Base-by-base conservation (phyloP, 1,140 invertebrate genomes). In the Aphis gossypii region DNA sequence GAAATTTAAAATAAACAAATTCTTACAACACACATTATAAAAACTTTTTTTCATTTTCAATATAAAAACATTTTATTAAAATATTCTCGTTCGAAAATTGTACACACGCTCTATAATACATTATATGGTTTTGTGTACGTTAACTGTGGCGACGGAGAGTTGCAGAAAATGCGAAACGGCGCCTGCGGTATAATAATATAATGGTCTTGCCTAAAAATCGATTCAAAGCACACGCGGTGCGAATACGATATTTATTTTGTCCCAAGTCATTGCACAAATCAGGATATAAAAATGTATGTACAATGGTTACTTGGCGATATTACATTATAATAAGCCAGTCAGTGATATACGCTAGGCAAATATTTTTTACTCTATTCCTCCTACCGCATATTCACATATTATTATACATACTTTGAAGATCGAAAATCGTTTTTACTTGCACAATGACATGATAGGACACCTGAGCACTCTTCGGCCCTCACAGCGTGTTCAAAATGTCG, bases 171-270 rank as follows among this genome's bases (percentile, higher is more conserved):
- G 30, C 30, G 60, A 76, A 76, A 76, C 14, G 60, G 30, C n/a
- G 60, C n/a, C 60, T 76, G 60, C 60, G n/a, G 60, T 76, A 76
- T 76, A 76, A n/a, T 76, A 76, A 76, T 76, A 76, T 76, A 76
- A 76, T 76, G 60, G 60, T 76, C 30, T 76, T n/a, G 60, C 30
- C 60, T 76, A 76, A 76, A 76, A 76, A 76, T 76, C 60, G 60
- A 76, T 14, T 76, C 60, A 76, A 76, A n/a, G 14, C 30, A 76
- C 60, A 76, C 60, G 60, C 30, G n/a, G 60, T 2, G 60, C 30
- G 60, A 76, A 76, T 76, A 76, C 60, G 14, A 76, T 76, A 76
- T 76, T n/a, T n/a, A n/a, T n/a, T 76, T 76, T 30, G 60, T 76
- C 60, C n/a, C n/a, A n/a, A 76, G 60, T 76, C 60, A 76, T 76